A percentile compares a stretch with the other conserved stretches of the same genome.
These are phyloP conservation scores for Saccostrea glomerata DNA, from an alignment of 1,140 invertebrate genomes.

Conservation along the genomic window DNA sequence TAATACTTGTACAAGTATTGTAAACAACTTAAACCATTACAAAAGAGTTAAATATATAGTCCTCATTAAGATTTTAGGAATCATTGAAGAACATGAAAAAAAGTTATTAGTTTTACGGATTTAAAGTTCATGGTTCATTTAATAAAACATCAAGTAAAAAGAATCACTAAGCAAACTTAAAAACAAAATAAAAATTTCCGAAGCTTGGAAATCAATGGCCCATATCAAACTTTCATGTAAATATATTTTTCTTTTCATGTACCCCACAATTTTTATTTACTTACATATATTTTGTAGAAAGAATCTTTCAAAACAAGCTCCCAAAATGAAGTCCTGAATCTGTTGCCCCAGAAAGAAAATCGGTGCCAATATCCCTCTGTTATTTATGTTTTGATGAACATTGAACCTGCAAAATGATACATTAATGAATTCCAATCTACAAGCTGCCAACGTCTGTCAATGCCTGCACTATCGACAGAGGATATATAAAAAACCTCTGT, in stretches of 20 bases:
- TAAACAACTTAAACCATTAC: background rate
- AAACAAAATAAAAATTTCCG: too few species aligned
- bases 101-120: background rate
- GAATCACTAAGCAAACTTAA: too few species aligned
- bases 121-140: background rate
- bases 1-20: background rate
- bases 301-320: background rate
- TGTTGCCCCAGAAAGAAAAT: background rate
- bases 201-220: background rate
- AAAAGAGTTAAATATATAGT: background rate
- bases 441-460: background rate
- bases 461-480: background rate
- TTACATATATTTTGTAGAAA: background rate
- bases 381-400: background rate
- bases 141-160: too few species aligned
- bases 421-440: constrained; percentile 16
- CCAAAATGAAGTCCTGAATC: background rate
- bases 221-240: background rate
- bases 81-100: background rate
- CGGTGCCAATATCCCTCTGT: background rate
- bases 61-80: background rate
- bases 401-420: constrained; percentile 18
- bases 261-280: background rate
- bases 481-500: background rate
- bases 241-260: too few species aligned